phyloP scores from a whole-genome alignment of 2,888 invertebrate genomes.

The Agrotis exclamationis region DNA sequence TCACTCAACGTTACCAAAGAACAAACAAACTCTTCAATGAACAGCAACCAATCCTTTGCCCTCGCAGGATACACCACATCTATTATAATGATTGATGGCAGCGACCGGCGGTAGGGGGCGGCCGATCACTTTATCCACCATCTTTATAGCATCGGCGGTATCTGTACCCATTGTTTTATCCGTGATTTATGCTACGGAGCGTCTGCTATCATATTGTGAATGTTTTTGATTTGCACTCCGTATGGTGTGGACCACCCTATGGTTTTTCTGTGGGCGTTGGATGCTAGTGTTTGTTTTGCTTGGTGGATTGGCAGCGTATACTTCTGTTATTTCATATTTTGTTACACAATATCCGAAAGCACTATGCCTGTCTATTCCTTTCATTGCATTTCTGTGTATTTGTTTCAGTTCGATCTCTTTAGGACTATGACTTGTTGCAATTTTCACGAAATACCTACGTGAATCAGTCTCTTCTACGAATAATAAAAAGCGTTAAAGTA shows the following conservation, averaged over 20 bases:
- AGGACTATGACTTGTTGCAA: no score
- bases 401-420: no score
- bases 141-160: constrained; percentile 61
- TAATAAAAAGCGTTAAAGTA: no score
- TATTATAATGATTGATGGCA: constrained; percentile 65
- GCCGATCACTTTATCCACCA: constrained; percentile 65
- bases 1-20: constrained; percentile 12
- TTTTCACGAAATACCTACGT: no score
- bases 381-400: no score
- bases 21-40: constrained; percentile 43
- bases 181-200: constrained; percentile 61
- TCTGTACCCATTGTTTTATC: constrained; percentile 63
- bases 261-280: constrained; percentile 35
- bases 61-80: constrained; percentile 56
- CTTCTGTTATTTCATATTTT: neutral
- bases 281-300: neutral
- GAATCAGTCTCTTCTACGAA: no score
- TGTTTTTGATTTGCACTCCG: constrained; percentile 62
- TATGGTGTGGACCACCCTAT: constrained; percentile 51
- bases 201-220: constrained; percentile 57
- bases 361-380: no score
- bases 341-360: no score
- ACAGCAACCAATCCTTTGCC: constrained; percentile 32
- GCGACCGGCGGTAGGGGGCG: constrained; percentile 59
- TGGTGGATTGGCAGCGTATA: neutral